phyloP scores from a whole-genome alignment of 2,113 vertebrate genomes.

The Corythornis madagascariensis region DNA sequence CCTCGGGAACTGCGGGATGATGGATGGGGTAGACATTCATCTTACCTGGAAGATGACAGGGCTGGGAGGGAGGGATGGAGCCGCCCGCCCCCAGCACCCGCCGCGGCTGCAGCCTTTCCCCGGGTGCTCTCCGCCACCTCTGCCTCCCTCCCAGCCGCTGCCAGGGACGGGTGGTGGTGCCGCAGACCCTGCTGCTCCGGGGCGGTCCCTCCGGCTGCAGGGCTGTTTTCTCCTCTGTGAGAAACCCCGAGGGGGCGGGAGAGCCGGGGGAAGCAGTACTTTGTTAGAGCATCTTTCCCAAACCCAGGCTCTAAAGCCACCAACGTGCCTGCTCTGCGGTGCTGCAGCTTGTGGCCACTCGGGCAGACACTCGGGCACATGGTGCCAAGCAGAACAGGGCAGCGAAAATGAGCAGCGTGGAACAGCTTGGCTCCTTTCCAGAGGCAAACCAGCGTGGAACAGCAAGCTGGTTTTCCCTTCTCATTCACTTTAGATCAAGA shows the following conservation, averaged over 20 bases:
- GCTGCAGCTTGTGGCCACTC: neutral
- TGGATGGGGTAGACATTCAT: conserved; percentile 48
- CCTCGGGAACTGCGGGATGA: conserved; percentile 17
- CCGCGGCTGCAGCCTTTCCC: neutral
- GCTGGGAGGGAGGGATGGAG: neutral
- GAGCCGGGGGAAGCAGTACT: neutral
- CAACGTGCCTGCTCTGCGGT: fast-evolving
- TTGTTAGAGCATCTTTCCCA: neutral
- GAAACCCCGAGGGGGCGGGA: neutral
- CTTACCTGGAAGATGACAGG: conserved; percentile 52
- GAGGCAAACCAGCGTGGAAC: neutral
- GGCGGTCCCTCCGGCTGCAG: neutral
- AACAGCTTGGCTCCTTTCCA: neutral
- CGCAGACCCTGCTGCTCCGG: neutral
- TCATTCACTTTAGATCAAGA: neutral
- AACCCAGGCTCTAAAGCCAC: neutral
- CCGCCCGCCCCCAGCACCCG: neutral
- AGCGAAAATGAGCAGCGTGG: neutral
- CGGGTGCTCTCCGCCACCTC: neutral
- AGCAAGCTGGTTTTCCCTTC: neutral
- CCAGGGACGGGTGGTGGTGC: neutral
- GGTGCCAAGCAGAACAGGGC: neutral
- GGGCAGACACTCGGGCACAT: neutral
- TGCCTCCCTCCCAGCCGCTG: neutral
- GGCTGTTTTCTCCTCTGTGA: neutral